These are phyloP conservation scores for Elysia crispata DNA, from an alignment of 2,888 invertebrate genomes.

Conservation along the genomic window DNA sequence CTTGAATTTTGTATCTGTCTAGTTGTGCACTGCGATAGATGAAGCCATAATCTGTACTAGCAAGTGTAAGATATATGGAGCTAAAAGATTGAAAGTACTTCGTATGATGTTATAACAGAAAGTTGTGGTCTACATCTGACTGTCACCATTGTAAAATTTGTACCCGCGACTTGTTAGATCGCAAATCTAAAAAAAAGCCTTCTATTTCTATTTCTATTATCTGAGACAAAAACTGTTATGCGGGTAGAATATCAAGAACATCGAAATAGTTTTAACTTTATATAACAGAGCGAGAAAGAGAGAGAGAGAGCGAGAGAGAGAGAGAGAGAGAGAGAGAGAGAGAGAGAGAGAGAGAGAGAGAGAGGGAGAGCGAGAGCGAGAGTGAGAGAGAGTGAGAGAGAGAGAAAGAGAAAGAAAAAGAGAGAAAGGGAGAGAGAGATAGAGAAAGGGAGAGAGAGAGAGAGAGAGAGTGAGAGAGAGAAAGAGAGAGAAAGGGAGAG, in stretches of 20 bases:
- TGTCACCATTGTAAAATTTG: no score
- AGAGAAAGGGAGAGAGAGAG: not conserved
- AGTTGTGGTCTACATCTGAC: no score
- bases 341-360: not conserved
- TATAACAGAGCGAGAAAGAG: conserved; percentile 10
- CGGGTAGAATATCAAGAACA: not conserved
- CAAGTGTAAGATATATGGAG: no score
- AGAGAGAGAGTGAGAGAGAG: not conserved
- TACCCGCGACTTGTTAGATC: no score
- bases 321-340: conserved; percentile 32
- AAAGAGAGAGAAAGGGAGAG: not conserved
- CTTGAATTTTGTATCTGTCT: no score
- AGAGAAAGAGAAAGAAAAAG: conserved; percentile 15
- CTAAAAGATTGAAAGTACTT: no score
- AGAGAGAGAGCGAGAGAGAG: conserved; percentile 18
- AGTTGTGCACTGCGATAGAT: no score
- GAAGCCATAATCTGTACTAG: no score
- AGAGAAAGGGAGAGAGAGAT: not conserved
- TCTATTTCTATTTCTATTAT: no score
- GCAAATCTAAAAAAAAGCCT: no score
- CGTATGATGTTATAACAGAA: no score
- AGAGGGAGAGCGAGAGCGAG: conserved; percentile 12
- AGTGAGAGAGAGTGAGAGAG: not conserved
- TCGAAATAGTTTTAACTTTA: not conserved
- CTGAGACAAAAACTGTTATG: no score